Percentiles rank a stretch among this genome's conserved stretches.
Evolutionary conservation across 2,888 invertebrate genomes (phyloP).

Genomic region (Nemurella pictetii): DNA sequence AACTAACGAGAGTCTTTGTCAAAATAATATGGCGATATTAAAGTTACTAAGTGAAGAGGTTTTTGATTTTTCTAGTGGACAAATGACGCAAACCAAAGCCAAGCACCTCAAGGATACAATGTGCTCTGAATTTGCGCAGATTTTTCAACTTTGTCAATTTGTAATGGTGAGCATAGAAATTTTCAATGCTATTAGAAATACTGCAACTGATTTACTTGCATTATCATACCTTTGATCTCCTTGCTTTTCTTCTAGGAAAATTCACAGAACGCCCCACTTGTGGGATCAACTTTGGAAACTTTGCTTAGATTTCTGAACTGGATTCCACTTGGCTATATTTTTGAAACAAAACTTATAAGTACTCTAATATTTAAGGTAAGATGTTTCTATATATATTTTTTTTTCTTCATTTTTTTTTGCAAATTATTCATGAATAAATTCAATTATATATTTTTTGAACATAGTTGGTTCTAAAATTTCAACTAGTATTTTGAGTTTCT

Average conservation of each 20-base stretch:
- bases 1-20: conserved; percentile 97
- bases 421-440: conserved; percentile 27
- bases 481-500: background rate
- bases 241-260: conserved; percentile 67
- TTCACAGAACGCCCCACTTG: conserved; percentile 95
- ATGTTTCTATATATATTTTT: conserved; percentile 15
- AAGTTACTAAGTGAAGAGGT: conserved; percentile 98
- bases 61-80: conserved; percentile 97
- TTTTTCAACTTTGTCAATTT: conserved; percentile 96
- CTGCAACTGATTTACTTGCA: background rate
- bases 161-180: conserved; percentile 66
- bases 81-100: conserved; percentile 98
- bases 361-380: conserved; percentile 84
- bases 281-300: conserved; percentile 95
- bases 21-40: conserved; percentile 99
- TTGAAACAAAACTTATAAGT: conserved; percentile 95
- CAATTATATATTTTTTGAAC: conserved; percentile 12
- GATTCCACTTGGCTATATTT: conserved; percentile 99
- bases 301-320: conserved; percentile 95
- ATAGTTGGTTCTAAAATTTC: background rate
- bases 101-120: conserved; percentile 99
- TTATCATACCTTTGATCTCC: background rate
- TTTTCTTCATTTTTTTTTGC: background rate
- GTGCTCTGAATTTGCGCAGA: conserved; percentile 98
- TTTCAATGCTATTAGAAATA: background rate